A percentile compares a stretch with the other conserved stretches of the same genome.
These are phyloP conservation scores for Apostichopus leukothele DNA, from an alignment of 53 echinoderm and acorn worm genomes.

Conservation along the genomic window DNA sequence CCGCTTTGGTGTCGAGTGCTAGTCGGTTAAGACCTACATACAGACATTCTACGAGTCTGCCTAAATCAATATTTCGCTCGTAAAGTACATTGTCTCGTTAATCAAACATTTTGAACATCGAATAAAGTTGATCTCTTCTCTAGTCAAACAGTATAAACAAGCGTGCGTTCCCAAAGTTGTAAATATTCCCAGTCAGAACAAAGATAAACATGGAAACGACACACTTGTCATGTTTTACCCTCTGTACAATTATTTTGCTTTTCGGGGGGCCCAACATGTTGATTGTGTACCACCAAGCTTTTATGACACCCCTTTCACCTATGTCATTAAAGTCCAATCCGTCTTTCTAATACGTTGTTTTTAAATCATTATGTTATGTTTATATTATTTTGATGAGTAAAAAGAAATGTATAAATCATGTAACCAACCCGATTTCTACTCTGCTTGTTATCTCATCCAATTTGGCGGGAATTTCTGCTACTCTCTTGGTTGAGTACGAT, in stretches of 20 bases:
- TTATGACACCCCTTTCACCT: constrained; percentile 6
- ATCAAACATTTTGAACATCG: background rate
- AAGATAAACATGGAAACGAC: too few species aligned
- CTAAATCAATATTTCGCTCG: background rate
- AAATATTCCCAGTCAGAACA: too few species aligned
- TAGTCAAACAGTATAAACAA: too few species aligned
- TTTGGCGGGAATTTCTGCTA: constrained; percentile 7
- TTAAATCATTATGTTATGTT: background rate
- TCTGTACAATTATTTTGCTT: too few species aligned
- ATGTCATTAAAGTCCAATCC: constrained; percentile 9
- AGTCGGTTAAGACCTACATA: too few species aligned
- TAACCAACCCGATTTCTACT: constrained; percentile 25
- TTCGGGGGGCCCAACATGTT: background rate
- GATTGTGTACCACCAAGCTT: background rate
- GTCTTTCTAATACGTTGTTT: background rate
- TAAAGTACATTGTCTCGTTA: background rate
- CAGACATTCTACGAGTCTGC: background rate
- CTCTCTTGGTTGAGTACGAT: background rate
- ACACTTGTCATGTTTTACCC: too few species aligned
- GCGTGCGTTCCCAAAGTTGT: too few species aligned
- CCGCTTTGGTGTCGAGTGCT: too few species aligned
- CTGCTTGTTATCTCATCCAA: constrained; percentile 8
- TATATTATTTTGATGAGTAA: constrained; percentile 8
- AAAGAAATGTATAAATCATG: background rate
- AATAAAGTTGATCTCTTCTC: too few species aligned